Evolutionary conservation across 2,113 vertebrate genomes (phyloP), one percentile per base, ranked within the genome.

Genomic region (Hemiprocne comata): DNA sequence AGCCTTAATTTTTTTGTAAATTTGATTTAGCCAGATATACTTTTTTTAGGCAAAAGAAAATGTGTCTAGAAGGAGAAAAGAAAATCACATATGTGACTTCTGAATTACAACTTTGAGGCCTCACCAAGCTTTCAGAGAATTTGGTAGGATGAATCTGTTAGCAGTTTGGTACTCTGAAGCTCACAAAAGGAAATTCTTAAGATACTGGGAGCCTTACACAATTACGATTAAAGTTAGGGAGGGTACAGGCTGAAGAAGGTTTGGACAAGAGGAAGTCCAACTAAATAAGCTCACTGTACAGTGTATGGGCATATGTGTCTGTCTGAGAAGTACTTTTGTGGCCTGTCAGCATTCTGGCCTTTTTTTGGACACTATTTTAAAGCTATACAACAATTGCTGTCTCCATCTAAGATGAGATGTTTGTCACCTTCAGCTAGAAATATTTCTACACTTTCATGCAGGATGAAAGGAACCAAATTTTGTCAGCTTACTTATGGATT

Each of bases 391-490:
- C 24, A 90, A 71, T 66, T 44, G 3, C n/a, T 61, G 13, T 55
- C 40, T 87, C 40, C 1, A 8, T 81, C 12, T 46, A 57, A 83
- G 69, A 58, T 53, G 19, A 50, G 44, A 55, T 73, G 84, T 87
- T 88, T 75, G 31, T 83, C 55, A 69, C 46, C 20, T 66, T 65
- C 62, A 85, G 34, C 60, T 60, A 79, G 69, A 79, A 86, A 80
- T 83, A 50, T 81, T 82, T 77, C 34, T 76, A 55, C 23, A 4
- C 85, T 69, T 92, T 75, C 72, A 64, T 86, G 29, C 90, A 99
- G 99, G 99, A 99, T 92, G 99, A 99, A 98, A 98, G 98, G 94
- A 99, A 99, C 94, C 99, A 99, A 97, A 99, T 99, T 95, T 95
- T 99, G 92, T 99, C 99, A 12, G 98, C 98, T 44, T 99, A 99